Evolutionary conservation across 1,140 invertebrate genomes (phyloP).

Genomic region (Drosophila ercepeae): DNA sequence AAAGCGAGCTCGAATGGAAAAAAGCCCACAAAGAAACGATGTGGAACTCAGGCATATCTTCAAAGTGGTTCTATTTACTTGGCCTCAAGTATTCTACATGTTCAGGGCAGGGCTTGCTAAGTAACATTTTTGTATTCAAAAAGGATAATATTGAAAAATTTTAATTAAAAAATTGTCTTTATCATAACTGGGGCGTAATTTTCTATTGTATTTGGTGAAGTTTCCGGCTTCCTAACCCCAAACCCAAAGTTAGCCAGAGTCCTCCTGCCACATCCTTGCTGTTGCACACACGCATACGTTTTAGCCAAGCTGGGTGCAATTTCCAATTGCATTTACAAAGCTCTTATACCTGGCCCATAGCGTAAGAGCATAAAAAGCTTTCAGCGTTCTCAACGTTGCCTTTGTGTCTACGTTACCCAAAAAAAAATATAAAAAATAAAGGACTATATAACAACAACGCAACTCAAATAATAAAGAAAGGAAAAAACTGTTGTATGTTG

Average conservation of each 20-base stretch:
- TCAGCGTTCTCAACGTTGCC: conserved; percentile 75
- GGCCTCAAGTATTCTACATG: conserved; percentile 25
- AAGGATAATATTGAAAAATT: not conserved
- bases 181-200: not conserved
- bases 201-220: not conserved
- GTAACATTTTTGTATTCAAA: not conserved
- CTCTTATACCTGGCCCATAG: conserved; percentile 53
- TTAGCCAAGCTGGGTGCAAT: conserved; percentile 13
- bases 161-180: not conserved
- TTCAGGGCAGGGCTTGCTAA: too few relatives aligned
- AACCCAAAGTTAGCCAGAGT: conserved; percentile 5
- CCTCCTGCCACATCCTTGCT: not conserved
- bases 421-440: conserved; percentile 42
- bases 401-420: conserved; percentile 69
- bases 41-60: conserved; percentile 48
- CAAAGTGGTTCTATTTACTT: conserved; percentile 40
- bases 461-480: conserved; percentile 53
- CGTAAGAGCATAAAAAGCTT: conserved; percentile 73
- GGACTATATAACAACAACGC: conserved; percentile 31
- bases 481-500: conserved; percentile 77
- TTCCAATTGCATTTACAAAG: conserved; percentile 42
- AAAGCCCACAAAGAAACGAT: conserved; percentile 31
- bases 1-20: conserved; percentile 58
- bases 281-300: conserved; percentile 2
- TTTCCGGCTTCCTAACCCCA: conserved; percentile 1